Evolutionary conservation across 2,113 vertebrate species (phyloP), one percentile per base, ranked within the genome.

Genomic region (Etheostoma cragini): DNA sequence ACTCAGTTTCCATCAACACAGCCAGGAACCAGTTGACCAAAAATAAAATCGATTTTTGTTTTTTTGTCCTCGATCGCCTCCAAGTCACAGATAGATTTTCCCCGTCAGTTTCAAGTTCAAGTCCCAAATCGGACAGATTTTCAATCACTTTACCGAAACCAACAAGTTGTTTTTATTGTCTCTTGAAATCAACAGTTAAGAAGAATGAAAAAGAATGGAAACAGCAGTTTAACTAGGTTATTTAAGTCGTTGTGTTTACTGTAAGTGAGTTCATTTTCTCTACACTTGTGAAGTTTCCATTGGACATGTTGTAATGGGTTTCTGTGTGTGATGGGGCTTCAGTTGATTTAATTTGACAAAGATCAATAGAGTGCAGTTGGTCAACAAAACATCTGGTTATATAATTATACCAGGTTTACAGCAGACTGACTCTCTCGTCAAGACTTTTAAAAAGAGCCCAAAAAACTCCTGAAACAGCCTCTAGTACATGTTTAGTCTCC

Each of bases 211-310:
- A 38, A 38, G 2, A 42, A 42, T 11, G 38, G 38, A 42, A 42
- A 42, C 38, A 42, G 0, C 38, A 42, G 38, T 42, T 42, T 42
- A 42, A 42, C 38, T 42, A 24, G 5, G 45, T 19, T 4, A 46
- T 46, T 17, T n/a, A 30, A 30, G 4, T 45, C 33, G 30, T 17
- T 15, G n/a, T n/a, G 8, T 54, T n/a, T 24, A 15, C 8, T 8
- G 45, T 72, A 26, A 38, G 15, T 6, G 10, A 47, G 16, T 75
- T 56, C 17, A 61, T 75, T 73, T 62, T 16, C 60, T 65, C 33
- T 3, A 62, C 24, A 8, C 1, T 19, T 42, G 57, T 14, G 13
- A 53, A 79, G 24, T 88, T 88, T 86, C 87, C 87, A 88, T 83
- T 8, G 65, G 72, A 89, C 74, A 14, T 45, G 54, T 12, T 54